A percentile compares a stretch with the other conserved stretches of the same genome.
phyloP scores from a whole-genome alignment of 2,888 invertebrate genomes.

The Sminthurinus aureus region DNA sequence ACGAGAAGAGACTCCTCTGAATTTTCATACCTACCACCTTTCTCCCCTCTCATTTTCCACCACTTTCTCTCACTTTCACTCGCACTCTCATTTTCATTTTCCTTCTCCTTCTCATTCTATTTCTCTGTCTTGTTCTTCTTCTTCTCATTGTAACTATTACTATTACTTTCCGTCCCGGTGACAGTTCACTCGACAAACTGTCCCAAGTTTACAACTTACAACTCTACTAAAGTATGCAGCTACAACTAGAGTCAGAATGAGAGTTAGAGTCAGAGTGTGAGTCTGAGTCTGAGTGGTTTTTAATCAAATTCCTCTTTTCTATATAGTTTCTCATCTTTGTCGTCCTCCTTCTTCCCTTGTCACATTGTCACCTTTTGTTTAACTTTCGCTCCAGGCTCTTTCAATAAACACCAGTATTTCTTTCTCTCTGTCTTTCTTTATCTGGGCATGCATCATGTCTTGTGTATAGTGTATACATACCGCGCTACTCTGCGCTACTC shows the following conservation, averaged over 20 bases:
- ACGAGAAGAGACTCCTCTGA: slow-evolving; percentile 2
- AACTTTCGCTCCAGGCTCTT: slow-evolving; percentile 6
- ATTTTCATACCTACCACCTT: slow-evolving; percentile 21
- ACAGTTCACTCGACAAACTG: too few species aligned
- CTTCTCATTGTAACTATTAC: background rate
- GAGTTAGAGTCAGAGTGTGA: background rate
- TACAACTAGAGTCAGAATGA: background rate
- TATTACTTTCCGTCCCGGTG: too few species aligned
- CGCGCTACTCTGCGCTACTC: too few species aligned
- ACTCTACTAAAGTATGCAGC: background rate
- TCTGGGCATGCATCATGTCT: too few species aligned
- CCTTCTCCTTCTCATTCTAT: background rate
- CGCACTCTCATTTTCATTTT: background rate
- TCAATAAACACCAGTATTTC: background rate
- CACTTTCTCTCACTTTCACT: background rate
- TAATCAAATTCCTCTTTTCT: slow-evolving; percentile 16
- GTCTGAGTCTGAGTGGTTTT: slow-evolving; percentile 23
- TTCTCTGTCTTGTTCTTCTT: too few species aligned
- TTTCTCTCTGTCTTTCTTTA: background rate
- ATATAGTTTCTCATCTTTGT: background rate
- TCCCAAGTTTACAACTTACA: background rate
- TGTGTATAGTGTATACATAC: too few species aligned
- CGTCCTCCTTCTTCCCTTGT: slow-evolving; percentile 3
- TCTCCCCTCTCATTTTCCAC: too few species aligned
- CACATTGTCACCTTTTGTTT: slow-evolving; percentile 20